A percentile compares a stretch with the other conserved stretches of the same genome.
Evolutionary conservation across 2,888 invertebrate genomes (phyloP).

Genomic region (Drosophila cognata): DNA sequence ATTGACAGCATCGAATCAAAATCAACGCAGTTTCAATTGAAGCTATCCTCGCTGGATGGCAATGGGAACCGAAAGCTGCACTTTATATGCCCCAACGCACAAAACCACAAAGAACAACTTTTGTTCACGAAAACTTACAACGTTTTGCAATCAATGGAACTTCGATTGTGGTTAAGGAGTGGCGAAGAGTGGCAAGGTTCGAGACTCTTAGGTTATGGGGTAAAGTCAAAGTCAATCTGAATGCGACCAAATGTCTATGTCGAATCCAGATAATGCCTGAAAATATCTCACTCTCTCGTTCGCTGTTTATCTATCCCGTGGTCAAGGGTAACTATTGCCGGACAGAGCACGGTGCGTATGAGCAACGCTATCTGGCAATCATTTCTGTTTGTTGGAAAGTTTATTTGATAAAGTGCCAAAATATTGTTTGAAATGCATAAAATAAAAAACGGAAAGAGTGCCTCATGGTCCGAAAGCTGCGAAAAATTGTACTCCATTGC

Average conservation of each 20-base stretch:
- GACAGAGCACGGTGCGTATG: slow-evolving; percentile 31
- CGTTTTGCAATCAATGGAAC: slow-evolving; percentile 71
- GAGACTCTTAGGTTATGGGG: slow-evolving; percentile 22
- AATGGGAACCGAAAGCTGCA: slow-evolving; percentile 66
- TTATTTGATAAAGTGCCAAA: slow-evolving; percentile 34
- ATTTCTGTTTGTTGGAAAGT: background rate
- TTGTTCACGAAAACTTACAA: slow-evolving; percentile 62
- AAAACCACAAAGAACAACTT: slow-evolving; percentile 57
- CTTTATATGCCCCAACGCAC: slow-evolving; percentile 65
- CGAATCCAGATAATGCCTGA: slow-evolving; percentile 59
- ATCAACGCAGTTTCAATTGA: slow-evolving; percentile 59
- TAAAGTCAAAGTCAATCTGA: slow-evolving; percentile 73
- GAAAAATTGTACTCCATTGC: background rate
- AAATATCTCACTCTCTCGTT: background rate
- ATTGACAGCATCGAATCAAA: slow-evolving; percentile 68
- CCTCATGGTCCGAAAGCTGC: background rate
- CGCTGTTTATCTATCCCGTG: background rate
- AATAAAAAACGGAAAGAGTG: background rate
- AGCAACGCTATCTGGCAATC: slow-evolving; percentile 20
- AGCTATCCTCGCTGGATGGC: slow-evolving; percentile 12
- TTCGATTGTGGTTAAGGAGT: slow-evolving; percentile 41
- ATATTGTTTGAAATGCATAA: slow-evolving; percentile 19
- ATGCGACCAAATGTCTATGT: slow-evolving; percentile 73
- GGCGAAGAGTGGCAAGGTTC: slow-evolving; percentile 17
- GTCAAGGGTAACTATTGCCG: slow-evolving; percentile 3